Conservation (phyloP, 2,888 invertebrate species). For the Bibio marci region DNA sequence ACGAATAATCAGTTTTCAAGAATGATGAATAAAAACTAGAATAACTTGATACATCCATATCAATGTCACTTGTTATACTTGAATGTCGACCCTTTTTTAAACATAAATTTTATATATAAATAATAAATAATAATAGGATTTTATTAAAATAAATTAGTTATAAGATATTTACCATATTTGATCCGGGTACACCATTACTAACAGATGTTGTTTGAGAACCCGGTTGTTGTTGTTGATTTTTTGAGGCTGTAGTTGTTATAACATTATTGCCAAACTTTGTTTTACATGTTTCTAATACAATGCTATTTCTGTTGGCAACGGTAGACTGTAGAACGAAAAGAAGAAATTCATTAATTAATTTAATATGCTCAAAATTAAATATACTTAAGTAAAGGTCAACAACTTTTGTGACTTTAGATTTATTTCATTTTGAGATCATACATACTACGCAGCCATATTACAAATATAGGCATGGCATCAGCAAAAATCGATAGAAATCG, state of each 20-base stretch:
- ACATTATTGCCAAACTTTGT: too few relatives aligned
- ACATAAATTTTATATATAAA: neutral
- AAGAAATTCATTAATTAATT: neutral
- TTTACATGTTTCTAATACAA: too few relatives aligned
- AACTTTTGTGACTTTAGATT: too few relatives aligned
- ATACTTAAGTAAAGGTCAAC: too few relatives aligned
- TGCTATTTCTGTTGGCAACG: too few relatives aligned
- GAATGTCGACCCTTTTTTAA: too few relatives aligned
- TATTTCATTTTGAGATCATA: too few relatives aligned
- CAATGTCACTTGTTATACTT: slow-evolving; percentile 21
- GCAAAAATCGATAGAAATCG: too few relatives aligned
- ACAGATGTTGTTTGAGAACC: slow-evolving; percentile 9
- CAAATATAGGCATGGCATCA: too few relatives aligned
- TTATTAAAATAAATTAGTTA: neutral
- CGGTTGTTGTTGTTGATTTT: neutral
- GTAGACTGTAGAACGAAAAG: too few relatives aligned
- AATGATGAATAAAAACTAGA: slow-evolving; percentile 57
- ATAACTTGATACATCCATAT: slow-evolving; percentile 41
- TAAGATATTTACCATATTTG: slow-evolving; percentile 17
- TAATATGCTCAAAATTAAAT: too few relatives aligned
- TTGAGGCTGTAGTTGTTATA: neutral
- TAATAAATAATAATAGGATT: neutral
- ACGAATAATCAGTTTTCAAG: slow-evolving; percentile 42
- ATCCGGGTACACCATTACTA: slow-evolving; percentile 21
- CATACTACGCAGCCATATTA: too few relatives aligned